Evolutionary conservation across 2,888 invertebrate genomes (phyloP).

Genomic region (Mechanitis messenoides): DNA sequence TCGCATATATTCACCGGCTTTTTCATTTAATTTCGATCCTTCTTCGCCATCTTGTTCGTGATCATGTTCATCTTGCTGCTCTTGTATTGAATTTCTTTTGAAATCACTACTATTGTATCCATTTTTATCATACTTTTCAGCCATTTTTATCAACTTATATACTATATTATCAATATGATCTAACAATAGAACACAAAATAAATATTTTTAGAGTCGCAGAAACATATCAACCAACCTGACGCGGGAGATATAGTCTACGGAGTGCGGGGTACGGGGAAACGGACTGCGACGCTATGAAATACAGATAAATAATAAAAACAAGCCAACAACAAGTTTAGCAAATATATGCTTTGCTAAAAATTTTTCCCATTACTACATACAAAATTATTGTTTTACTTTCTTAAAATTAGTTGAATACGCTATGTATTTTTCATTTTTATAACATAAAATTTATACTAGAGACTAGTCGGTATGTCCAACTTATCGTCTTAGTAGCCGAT

Average conservation of each 20-base stretch:
- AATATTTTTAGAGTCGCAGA: constrained; percentile 9
- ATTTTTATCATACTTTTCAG: constrained; percentile 64
- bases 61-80: constrained; percentile 38
- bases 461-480: no score
- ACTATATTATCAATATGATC: constrained; percentile 13
- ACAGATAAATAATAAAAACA: no score
- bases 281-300: background rate
- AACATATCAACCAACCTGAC: background rate
- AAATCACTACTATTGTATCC: constrained; percentile 69
- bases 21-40: constrained; percentile 78
- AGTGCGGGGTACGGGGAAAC: no score
- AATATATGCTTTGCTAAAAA: no score
- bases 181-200: constrained; percentile 14
- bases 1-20: constrained; percentile 86
- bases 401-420: no score
- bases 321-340: no score
- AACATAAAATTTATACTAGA: no score
- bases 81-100: constrained; percentile 60
- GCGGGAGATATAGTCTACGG: no score
- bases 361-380: no score
- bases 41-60: constrained; percentile 75
- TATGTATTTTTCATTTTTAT: no score
- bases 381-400: no score
- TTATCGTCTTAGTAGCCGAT: no score
- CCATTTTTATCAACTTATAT: constrained; percentile 37